Percentiles rank a stretch among this genome's conserved stretches.
Conservation (phyloP, 1,140 invertebrate genomes). For the Liolophura sinensis region DNA sequence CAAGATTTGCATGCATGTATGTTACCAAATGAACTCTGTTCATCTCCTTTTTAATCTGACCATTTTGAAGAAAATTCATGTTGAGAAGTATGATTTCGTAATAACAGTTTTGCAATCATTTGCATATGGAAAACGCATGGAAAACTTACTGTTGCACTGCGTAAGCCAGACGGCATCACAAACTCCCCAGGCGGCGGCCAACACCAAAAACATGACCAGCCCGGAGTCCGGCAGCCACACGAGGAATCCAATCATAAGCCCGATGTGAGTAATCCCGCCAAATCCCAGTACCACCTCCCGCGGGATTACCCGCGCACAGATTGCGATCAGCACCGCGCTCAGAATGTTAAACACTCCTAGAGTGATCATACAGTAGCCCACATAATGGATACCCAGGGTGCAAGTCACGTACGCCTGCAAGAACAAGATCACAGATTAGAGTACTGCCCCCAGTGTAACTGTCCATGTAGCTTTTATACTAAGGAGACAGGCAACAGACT, state of each 20-base stretch:
- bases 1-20: too few species aligned
- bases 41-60: not conserved
- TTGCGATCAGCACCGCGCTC: conserved; percentile 46
- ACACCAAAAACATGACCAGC: conserved; percentile 82
- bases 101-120: not conserved
- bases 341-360: conserved; percentile 51
- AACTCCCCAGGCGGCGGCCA: conserved; percentile 94
- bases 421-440: conserved; percentile 3
- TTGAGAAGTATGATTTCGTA: not conserved
- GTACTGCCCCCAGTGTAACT: too few species aligned
- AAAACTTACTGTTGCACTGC: conserved; percentile 88
- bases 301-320: conserved; percentile 45
- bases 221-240: conserved; percentile 83
- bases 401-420: conserved; percentile 56
- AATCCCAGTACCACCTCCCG: conserved; percentile 56
- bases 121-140: too few species aligned
- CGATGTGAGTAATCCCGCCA: conserved; percentile 50
- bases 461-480: too few species aligned
- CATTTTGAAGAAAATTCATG: too few species aligned
- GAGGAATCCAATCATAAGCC: conserved; percentile 53
- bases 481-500: not conserved
- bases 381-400: conserved; percentile 49
- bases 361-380: conserved; percentile 57
- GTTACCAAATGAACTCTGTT: too few species aligned
- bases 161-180: conserved; percentile 98